These are phyloP conservation scores for Cladopsammia gracilis DNA, from an alignment of 64 coral and sea anemone genomes.

Conservation along the genomic window DNA sequence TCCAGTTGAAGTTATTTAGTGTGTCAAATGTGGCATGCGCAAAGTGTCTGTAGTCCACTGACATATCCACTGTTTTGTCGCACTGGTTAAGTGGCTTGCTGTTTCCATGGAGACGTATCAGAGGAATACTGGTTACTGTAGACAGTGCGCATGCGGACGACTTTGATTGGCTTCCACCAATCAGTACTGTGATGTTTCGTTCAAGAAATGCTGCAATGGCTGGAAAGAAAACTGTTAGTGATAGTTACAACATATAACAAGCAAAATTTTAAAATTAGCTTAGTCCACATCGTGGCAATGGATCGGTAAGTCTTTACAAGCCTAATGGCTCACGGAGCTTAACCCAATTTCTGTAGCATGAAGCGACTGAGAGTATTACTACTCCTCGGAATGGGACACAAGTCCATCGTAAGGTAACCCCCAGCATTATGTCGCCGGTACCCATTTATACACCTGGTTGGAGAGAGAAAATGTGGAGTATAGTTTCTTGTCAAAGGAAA, in stretches of 20 bases:
- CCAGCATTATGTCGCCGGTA: too few relatives aligned
- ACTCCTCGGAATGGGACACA: too few relatives aligned
- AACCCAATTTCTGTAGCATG: too few relatives aligned
- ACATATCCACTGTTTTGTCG: constrained; percentile 3
- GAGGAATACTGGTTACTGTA: not conserved
- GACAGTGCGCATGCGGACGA: constrained; percentile 3
- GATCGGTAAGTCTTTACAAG: too few relatives aligned
- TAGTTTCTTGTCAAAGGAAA: too few relatives aligned
- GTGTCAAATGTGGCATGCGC: not conserved
- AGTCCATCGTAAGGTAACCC: too few relatives aligned
- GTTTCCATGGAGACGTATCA: not conserved
- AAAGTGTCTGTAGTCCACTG: not conserved
- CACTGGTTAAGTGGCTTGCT: not conserved
- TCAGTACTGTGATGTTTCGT: not conserved
- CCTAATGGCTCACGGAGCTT: too few relatives aligned
- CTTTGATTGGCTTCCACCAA: not conserved
- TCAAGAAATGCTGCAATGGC: not conserved
- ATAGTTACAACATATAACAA: too few relatives aligned
- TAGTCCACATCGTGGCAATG: not conserved
- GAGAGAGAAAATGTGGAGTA: too few relatives aligned
- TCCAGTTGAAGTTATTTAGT: not conserved
- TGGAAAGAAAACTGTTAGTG: not conserved
- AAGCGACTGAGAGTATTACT: too few relatives aligned
- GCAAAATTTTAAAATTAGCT: not conserved
- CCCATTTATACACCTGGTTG: too few relatives aligned